Evolutionary conservation across 2,888 invertebrate genomes (phyloP).

Genomic region (Clivina fossor): DNA sequence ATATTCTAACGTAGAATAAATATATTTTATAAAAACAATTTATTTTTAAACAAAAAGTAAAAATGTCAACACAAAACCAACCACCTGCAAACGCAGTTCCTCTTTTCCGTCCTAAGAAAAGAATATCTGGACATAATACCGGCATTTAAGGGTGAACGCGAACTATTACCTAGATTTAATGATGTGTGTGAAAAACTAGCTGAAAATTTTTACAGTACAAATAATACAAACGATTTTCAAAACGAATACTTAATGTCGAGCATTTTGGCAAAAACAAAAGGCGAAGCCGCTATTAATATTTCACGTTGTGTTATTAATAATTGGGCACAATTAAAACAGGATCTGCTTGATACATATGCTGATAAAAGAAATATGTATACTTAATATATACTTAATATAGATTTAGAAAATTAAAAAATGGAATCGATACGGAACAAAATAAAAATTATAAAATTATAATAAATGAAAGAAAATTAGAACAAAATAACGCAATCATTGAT

Average conservation of each 20-base stretch:
- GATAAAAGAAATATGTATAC: neutral
- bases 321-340: neutral
- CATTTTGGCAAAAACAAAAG: neutral
- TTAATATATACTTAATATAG: too few species aligned
- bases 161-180: conserved; percentile 1
- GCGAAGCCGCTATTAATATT: conserved; percentile 8
- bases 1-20: too few species aligned
- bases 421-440: too few species aligned
- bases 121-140: neutral
- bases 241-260: conserved; percentile 3
- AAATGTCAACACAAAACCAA: too few species aligned
- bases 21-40: too few species aligned
- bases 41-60: too few species aligned
- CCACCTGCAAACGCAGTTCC: too few species aligned
- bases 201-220: neutral
- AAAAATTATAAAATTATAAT: too few species aligned
- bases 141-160: conserved; percentile 2
- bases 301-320: conserved; percentile 3
- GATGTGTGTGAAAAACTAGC: conserved; percentile 5
- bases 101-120: neutral
- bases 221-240: neutral
- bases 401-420: too few species aligned
- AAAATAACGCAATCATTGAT: too few species aligned
- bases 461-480: too few species aligned
- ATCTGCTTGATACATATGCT: neutral